phyloP scores from a whole-genome alignment of 2,113 vertebrate species.

The Tylochromis polylepis region DNA sequence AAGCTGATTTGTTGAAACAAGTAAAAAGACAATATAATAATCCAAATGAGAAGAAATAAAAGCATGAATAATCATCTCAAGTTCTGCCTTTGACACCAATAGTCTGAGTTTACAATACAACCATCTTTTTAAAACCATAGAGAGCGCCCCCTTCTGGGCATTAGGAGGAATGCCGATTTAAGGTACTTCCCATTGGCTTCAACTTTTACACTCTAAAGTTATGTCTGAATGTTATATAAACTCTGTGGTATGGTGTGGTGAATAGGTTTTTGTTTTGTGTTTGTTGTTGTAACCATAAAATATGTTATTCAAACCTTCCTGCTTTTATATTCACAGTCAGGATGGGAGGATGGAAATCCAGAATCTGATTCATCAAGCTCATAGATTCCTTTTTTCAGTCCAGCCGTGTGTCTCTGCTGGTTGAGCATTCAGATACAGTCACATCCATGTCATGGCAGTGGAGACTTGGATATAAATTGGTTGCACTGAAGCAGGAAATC shows the following conservation, averaged over 20 bases:
- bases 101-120: background rate
- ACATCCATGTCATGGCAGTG: background rate
- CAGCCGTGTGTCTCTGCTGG: fast-evolving
- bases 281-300: background rate
- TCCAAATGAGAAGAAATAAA: no score
- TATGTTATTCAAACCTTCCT: background rate
- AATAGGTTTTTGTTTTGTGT: background rate
- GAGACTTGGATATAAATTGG: background rate
- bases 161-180: background rate
- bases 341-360: background rate
- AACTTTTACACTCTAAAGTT: background rate
- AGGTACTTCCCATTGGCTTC: background rate
- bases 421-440: background rate
- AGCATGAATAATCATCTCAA: no score
- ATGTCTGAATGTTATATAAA: background rate
- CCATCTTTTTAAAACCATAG: background rate
- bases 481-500: background rate
- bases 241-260: background rate
- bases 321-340: background rate
- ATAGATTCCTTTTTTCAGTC: background rate
- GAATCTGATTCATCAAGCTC: background rate
- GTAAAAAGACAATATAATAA: no score
- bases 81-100: no score
- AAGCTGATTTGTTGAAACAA: no score
- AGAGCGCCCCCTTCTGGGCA: background rate